A percentile compares a stretch with the other conserved stretches of the same genome.
phyloP scores from a whole-genome alignment of 2,888 invertebrate genomes.

The Timandra comae region DNA sequence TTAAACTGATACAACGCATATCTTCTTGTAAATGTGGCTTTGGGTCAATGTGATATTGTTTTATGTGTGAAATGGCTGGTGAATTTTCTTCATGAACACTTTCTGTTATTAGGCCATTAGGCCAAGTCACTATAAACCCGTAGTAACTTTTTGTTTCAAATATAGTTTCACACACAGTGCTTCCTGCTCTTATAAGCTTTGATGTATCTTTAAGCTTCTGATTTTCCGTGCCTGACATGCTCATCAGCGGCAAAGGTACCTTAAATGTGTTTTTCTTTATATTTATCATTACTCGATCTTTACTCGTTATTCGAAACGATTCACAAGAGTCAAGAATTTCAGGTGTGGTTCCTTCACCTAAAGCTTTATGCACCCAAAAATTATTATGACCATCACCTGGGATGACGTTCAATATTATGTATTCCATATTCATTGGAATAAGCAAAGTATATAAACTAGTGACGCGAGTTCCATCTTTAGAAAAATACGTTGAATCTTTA shows the following conservation, averaged over 20 bases:
- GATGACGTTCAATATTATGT: slow-evolving; percentile 44
- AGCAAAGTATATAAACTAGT: slow-evolving; percentile 45
- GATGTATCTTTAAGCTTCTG: slow-evolving; percentile 26
- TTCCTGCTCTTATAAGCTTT: slow-evolving; percentile 17
- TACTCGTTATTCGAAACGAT: slow-evolving; percentile 54
- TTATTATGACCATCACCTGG: slow-evolving; percentile 51
- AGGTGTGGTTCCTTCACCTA: slow-evolving; percentile 36
- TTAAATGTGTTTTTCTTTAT: slow-evolving; percentile 47
- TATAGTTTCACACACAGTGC: slow-evolving; percentile 11
- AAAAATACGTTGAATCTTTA: slow-evolving; percentile 55
- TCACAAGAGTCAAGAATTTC: slow-evolving; percentile 40
- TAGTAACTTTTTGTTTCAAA: slow-evolving; percentile 40
- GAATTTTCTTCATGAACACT: slow-evolving; percentile 51
- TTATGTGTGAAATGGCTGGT: slow-evolving; percentile 50
- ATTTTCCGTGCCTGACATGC: slow-evolving; percentile 21
- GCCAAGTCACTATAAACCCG: slow-evolving; percentile 57
- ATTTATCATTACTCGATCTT: slow-evolving; percentile 52
- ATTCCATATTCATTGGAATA: slow-evolving; percentile 58
- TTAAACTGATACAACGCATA: slow-evolving; percentile 56
- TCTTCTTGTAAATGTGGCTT: slow-evolving; percentile 39
- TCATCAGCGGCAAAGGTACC: slow-evolving; percentile 19
- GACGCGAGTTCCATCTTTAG: slow-evolving; percentile 56
- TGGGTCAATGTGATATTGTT: slow-evolving; percentile 42
- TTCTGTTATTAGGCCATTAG: slow-evolving; percentile 62
- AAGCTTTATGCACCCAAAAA: slow-evolving; percentile 56